phyloP scores from a whole-genome alignment of 2,888 invertebrate species.

The Electrophaes corylata region DNA sequence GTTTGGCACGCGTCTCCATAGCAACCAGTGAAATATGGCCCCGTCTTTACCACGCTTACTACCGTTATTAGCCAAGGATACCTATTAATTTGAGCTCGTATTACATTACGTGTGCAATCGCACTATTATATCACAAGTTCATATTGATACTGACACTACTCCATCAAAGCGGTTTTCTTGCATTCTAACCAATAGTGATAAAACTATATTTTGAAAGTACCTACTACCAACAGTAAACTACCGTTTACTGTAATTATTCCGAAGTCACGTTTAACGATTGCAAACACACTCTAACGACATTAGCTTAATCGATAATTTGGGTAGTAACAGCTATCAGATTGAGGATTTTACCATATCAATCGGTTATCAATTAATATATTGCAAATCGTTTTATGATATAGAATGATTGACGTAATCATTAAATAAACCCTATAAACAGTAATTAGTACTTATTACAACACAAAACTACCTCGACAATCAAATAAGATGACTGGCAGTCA shows the following conservation, averaged over 20 bases:
- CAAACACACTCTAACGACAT: neutral
- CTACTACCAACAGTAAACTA: too few species aligned
- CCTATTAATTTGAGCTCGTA: constrained; percentile 65
- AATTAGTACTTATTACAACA: constrained; percentile 80
- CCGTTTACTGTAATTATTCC: too few species aligned
- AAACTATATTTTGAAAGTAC: neutral
- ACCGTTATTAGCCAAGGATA: constrained; percentile 75
- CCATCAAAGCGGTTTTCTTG: constrained; percentile 31
- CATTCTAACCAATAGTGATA: constrained; percentile 1
- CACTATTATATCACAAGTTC: constrained; percentile 31
- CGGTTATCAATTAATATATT: neutral
- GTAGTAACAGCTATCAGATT: neutral
- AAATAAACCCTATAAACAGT: constrained; percentile 67
- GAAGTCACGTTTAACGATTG: neutral
- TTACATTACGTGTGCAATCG: constrained; percentile 54
- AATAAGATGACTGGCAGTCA: constrained; percentile 80
- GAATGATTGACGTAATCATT: constrained; percentile 10
- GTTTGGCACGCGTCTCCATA: constrained; percentile 75
- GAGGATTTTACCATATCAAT: neutral
- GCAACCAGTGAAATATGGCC: constrained; percentile 76
- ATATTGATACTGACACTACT: constrained; percentile 37
- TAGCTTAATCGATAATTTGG: neutral
- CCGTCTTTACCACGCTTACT: constrained; percentile 71
- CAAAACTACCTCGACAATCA: constrained; percentile 77
- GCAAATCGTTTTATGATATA: neutral